Evolutionary conservation across 1,140 invertebrate species (phyloP).

Genomic region (Acromyrmex echinatior): DNA sequence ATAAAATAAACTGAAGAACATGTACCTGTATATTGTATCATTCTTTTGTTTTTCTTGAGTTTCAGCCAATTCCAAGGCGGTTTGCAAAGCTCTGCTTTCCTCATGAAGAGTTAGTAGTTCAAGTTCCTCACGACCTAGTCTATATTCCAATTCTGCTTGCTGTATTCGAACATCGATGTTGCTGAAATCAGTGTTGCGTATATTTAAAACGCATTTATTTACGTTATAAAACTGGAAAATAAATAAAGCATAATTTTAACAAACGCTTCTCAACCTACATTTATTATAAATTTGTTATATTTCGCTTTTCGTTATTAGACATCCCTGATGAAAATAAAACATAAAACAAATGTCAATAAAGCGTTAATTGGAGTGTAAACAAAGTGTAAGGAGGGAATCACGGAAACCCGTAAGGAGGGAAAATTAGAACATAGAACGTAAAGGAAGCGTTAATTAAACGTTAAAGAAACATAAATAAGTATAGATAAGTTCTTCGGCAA

Average conservation of each 20-base stretch:
- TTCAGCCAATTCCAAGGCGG: conserved; percentile 91
- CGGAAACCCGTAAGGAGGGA: no score
- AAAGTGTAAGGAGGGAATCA: no score
- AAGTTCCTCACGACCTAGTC: conserved; percentile 94
- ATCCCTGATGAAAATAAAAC: neutral
- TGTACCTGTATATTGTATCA: conserved; percentile 90
- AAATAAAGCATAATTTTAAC: conserved; percentile 11
- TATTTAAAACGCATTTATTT: neutral
- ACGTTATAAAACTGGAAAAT: neutral
- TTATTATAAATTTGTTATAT: neutral
- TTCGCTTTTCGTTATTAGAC: neutral
- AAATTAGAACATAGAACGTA: no score
- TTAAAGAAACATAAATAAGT: no score
- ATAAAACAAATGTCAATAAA: no score
- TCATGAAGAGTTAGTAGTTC: conserved; percentile 94
- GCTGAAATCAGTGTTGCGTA: conserved; percentile 86
- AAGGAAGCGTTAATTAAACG: no score
- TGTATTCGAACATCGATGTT: conserved; percentile 96
- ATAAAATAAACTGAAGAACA: conserved; percentile 6
- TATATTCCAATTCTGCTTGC: conserved; percentile 95
- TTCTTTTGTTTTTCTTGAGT: conserved; percentile 85
- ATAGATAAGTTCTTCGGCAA: no score
- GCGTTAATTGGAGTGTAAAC: no score
- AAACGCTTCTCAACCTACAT: neutral
- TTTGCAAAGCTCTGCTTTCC: conserved; percentile 92